These are phyloP conservation scores for Atractosteus spatula DNA, from an alignment of 2,113 vertebrate genomes.

Conservation along the genomic window DNA sequence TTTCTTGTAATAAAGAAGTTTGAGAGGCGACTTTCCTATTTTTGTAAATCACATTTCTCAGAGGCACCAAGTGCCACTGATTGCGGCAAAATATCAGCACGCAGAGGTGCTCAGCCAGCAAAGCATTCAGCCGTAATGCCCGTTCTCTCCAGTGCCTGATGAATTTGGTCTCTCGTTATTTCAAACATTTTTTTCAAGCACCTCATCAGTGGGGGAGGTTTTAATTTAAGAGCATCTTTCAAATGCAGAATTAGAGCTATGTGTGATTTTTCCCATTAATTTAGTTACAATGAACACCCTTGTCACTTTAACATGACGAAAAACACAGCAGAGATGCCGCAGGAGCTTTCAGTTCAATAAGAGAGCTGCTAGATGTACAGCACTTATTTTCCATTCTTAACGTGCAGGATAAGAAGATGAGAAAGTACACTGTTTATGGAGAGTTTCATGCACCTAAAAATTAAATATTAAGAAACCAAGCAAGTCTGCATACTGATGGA, in stretches of 20 bases:
- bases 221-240: conserved; percentile 18
- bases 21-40: not conserved
- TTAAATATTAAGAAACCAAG: no score
- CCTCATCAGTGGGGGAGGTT: not conserved
- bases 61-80: not conserved
- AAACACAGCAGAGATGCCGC: not conserved
- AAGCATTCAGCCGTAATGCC: not conserved
- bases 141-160: not conserved
- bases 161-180: conserved; percentile 9
- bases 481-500: no score
- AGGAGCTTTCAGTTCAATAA: not conserved
- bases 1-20: not conserved
- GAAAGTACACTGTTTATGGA: no score
- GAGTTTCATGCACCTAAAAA: no score
- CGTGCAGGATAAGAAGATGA: no score
- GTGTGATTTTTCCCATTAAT: not conserved
- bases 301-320: not conserved
- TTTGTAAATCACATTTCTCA: not conserved
- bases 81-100: not conserved
- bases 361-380: not conserved
- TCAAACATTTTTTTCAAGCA: conserved; percentile 2
- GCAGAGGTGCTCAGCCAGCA: not conserved
- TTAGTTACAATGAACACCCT: not conserved
- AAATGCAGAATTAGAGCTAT: conserved; percentile 1
- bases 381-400: not conserved